These are phyloP conservation scores for Porites cylindrica DNA, from an alignment of 92 coral and sea anemone species.

Conservation along the genomic window DNA sequence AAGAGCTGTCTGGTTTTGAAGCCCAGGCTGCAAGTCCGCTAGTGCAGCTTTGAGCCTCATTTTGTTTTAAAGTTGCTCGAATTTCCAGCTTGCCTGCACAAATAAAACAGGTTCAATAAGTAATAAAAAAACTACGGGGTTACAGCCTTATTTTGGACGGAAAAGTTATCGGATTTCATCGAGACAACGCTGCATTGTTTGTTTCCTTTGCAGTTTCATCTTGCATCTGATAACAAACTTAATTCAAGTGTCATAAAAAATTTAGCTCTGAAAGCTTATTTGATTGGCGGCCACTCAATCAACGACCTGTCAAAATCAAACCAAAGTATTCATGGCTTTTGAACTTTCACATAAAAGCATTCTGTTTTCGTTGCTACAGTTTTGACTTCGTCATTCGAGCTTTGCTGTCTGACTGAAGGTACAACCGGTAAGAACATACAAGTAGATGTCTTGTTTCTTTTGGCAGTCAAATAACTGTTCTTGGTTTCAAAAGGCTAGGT, in stretches of 20 bases:
- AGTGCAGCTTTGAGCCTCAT: slow-evolving; percentile 30
- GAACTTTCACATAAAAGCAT: slow-evolving; percentile 28
- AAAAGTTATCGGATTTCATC: slow-evolving; percentile 7
- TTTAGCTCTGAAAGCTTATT: too few relatives aligned
- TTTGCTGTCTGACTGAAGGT: slow-evolving; percentile 32
- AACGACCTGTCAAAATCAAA: slow-evolving; percentile 31
- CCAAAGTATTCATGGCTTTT: too few relatives aligned
- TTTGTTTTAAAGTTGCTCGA: slow-evolving; percentile 17
- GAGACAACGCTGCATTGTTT: slow-evolving; percentile 27
- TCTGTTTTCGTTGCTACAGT: too few relatives aligned
- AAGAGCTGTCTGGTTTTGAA: slow-evolving; percentile 33
- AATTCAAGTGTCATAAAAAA: too few relatives aligned
- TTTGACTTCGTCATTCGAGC: too few relatives aligned
- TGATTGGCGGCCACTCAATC: too few relatives aligned
- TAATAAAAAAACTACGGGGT: slow-evolving; percentile 3
- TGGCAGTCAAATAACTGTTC: slow-evolving; percentile 31
- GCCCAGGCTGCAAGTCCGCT: slow-evolving; percentile 36
- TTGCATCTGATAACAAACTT: too few relatives aligned
- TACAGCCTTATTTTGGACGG: not conserved
- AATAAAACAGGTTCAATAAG: slow-evolving; percentile 22
- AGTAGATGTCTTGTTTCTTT: not conserved
- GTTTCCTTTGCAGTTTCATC: slow-evolving; percentile 34
- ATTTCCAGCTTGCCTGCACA: slow-evolving; percentile 21
- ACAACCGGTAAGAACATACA: slow-evolving; percentile 30
- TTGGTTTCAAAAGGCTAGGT: too few relatives aligned